A percentile compares a stretch with the other conserved stretches of the same genome.
phyloP scores from a whole-genome alignment of 2,113 vertebrate genomes.

The Ardeotis arabs region DNA sequence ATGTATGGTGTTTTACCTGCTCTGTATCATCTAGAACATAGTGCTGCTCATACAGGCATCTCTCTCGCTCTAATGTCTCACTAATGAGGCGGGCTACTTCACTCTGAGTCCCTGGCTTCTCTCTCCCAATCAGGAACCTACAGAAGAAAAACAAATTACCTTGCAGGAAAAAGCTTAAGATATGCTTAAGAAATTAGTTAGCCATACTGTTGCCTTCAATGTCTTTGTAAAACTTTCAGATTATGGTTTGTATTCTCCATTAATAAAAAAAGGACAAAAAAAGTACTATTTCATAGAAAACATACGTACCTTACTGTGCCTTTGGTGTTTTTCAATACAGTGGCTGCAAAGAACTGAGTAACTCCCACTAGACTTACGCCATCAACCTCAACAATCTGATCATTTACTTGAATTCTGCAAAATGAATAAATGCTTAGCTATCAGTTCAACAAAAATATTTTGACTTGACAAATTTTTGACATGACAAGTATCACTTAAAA shows the following conservation, averaged over 20 bases:
- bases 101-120: constrained; percentile 89
- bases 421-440: constrained; percentile 12
- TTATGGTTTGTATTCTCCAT: neutral
- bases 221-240: neutral
- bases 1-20: constrained; percentile 50
- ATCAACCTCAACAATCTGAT: constrained; percentile 94
- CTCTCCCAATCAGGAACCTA: constrained; percentile 92
- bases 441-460: neutral
- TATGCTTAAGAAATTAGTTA: neutral
- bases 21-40: constrained; percentile 80
- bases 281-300: neutral
- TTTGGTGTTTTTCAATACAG: constrained; percentile 93
- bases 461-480: neutral
- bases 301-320: constrained; percentile 85
- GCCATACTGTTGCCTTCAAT: neutral
- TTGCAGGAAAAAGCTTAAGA: neutral
- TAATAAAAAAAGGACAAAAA: neutral
- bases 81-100: constrained; percentile 93
- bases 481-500: neutral
- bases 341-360: constrained; percentile 92
- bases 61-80: constrained; percentile 91
- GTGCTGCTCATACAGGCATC: constrained; percentile 83
- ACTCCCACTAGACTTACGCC: constrained; percentile 90
- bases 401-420: constrained; percentile 90
- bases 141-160: neutral